phyloP scores from a whole-genome alignment of 2,888 invertebrate genomes.

The Pecten maximus region DNA sequence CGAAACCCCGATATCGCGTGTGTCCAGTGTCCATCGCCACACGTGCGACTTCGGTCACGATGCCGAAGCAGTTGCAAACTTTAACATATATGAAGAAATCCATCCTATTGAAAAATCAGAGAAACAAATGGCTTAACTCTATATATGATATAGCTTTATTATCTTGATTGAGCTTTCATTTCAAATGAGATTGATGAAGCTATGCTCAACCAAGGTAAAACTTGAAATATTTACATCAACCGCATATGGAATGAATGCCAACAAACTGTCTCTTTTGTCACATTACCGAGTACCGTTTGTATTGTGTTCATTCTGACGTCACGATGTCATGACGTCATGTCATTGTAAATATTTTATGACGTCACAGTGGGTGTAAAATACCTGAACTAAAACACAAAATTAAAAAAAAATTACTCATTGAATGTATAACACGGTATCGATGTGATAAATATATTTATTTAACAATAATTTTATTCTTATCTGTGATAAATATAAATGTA shows the following conservation, averaged over 20 bases:
- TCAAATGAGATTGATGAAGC: not conserved
- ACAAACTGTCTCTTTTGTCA: not conserved
- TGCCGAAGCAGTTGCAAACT: not conserved
- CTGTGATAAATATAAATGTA: constrained; percentile 9
- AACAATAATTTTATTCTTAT: constrained; percentile 14
- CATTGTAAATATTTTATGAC: not conserved
- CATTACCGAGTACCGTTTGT: not conserved
- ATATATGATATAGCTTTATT: not conserved
- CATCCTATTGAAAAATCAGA: not conserved
- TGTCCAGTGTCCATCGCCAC: constrained; percentile 17
- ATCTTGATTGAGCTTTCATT: not conserved
- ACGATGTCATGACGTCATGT: not conserved
- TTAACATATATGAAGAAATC: constrained; percentile 27
- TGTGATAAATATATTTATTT: not conserved
- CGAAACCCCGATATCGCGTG: constrained; percentile 50
- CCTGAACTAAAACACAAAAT: not conserved
- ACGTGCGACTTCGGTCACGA: constrained; percentile 4
- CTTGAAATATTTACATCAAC: not conserved
- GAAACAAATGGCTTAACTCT: not conserved
- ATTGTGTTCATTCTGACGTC: not conserved
- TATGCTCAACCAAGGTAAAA: not conserved
- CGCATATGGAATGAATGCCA: not conserved
- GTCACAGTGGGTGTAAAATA: not conserved
- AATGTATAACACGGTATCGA: not conserved
- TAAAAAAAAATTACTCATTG: not conserved